Base-by-base conservation (phyloP, 2,113 vertebrate genomes). In the Lepus europaeus region DNA sequence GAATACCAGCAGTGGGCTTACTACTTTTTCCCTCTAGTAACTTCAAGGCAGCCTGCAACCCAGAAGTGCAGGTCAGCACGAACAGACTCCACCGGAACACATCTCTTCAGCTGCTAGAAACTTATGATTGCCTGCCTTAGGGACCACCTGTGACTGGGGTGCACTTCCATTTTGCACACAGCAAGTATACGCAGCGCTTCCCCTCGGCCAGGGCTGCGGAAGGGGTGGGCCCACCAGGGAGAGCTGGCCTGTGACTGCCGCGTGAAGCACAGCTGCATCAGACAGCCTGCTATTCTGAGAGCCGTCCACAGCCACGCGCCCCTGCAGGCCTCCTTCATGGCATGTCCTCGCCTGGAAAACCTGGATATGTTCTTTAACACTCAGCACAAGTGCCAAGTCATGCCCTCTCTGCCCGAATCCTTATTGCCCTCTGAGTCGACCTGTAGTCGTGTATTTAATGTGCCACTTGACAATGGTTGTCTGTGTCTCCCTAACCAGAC, bases 141-240 rank as follows among this genome's bases (percentile, higher is more conserved):
- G 33, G 33, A 39, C 20, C 11, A 61, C 69, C 56, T 90, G 89
- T 82, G 89, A 7, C 59, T 83, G 79, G 33, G 51, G 0, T 83
- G 56, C 56, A 74, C 36, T 91, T 83, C 74, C 36, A 63, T 91
- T 64, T 82, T 83, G 79, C 20, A 39, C 63, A 82, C 82, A 73
- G 29, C 59, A 82, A 70, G 3, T 45, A 49, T 23, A 36, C 17
- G 11, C 23, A 74, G 53, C 25, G 56, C 79, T 16, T 91, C 39
- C 89, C 31, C 17, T 74, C 39, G 11, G 39, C 16, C 39, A 72
- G 31, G 14, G 73, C 45, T 59, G 13, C 9, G 17, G 72, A 59
- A 25, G 13, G 33, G 27, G 33, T 23, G 6, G 64, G 22, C 27
- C 69, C 45, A 63, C 27, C 49, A 14, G 36, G 7, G 51, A 49